Percentiles rank a stretch among this genome's conserved stretches.
Evolutionary conservation across 2,797 vertebrate genomes (phyloP).

Genomic region (Diplodus puntazzo): DNA sequence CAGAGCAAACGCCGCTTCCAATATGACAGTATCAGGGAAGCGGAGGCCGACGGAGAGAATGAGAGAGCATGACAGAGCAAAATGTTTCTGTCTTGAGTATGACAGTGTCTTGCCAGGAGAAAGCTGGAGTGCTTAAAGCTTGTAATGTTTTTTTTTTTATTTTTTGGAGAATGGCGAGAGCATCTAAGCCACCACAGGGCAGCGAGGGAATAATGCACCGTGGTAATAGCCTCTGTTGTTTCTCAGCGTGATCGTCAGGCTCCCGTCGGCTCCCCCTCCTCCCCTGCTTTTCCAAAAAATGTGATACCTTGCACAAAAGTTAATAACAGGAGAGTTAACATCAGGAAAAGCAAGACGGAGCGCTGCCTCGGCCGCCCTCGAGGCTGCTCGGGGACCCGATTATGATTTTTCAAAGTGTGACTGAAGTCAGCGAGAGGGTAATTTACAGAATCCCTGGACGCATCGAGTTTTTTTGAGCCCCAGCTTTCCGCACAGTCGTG

Average conservation of each 20-base stretch:
- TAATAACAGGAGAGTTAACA: constrained; percentile 75
- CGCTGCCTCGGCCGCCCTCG: constrained; percentile 44
- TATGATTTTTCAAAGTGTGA: constrained; percentile 71
- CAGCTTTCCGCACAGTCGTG: constrained; percentile 39
- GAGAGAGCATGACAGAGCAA: constrained; percentile 67
- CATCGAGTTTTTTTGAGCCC: constrained; percentile 33
- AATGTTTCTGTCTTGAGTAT: constrained; percentile 67
- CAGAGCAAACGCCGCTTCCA: constrained; percentile 69
- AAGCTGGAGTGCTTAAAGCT: constrained; percentile 65
- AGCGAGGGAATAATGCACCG: constrained; percentile 62
- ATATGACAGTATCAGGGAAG: constrained; percentile 68
- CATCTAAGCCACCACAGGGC: constrained; percentile 64
- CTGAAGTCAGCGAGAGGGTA: constrained; percentile 63
- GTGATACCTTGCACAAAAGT: constrained; percentile 71
- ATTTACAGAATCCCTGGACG: constrained; percentile 63
- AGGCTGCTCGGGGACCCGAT: constrained; percentile 58
- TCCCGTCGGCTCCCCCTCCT: constrained; percentile 31
- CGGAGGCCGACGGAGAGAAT: constrained; percentile 54
- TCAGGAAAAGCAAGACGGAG: constrained; percentile 72
- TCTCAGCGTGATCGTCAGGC: constrained; percentile 35
- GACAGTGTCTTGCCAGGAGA: constrained; percentile 56
- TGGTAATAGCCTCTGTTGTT: constrained; percentile 66
- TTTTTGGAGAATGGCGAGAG: constrained; percentile 33
- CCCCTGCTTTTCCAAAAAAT: constrained; percentile 45
- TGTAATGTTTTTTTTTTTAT: constrained; percentile 45